These are phyloP conservation scores for Galerucella pusilla DNA, from an alignment of 2,888 invertebrate species.

Conservation along the genomic window DNA sequence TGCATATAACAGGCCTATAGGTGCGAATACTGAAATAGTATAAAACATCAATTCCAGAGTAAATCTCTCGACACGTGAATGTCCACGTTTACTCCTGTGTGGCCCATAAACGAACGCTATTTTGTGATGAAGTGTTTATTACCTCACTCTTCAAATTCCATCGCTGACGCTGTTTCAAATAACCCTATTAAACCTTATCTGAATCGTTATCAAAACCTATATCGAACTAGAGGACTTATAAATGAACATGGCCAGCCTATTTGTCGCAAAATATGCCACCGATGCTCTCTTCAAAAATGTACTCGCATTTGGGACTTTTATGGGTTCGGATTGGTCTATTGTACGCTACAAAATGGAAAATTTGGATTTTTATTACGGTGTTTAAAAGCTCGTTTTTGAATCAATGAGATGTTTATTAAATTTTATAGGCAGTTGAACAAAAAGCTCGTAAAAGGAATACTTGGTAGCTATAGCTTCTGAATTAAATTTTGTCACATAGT, in stretches of 20 bases:
- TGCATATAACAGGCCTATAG: not conserved
- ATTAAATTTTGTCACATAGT: not conserved
- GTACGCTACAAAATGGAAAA: constrained; percentile 17
- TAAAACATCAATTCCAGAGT: constrained; percentile 21
- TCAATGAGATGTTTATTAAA: constrained; percentile 28
- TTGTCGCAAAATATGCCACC: constrained; percentile 33
- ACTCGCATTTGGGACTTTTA: constrained; percentile 24
- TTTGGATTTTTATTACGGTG: constrained; percentile 24
- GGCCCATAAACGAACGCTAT: constrained; percentile 25
- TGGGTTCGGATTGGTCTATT: constrained; percentile 18
- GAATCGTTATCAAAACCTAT: constrained; percentile 32
- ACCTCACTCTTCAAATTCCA: constrained; percentile 27
- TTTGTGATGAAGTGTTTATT: constrained; percentile 36
- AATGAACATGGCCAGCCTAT: constrained; percentile 26
- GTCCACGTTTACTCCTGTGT: constrained; percentile 23
- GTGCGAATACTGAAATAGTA: not conserved
- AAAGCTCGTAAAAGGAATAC: not conserved
- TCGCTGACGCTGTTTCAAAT: constrained; percentile 26
- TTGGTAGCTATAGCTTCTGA: not conserved
- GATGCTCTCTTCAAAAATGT: constrained; percentile 26
- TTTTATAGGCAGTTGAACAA: constrained; percentile 23
- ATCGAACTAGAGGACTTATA: constrained; percentile 25
- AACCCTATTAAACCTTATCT: constrained; percentile 32
- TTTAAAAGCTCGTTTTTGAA: constrained; percentile 18
- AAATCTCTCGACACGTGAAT: constrained; percentile 26